phyloP scores from a whole-genome alignment of 2,113 vertebrate genomes.

The Haemorhous mexicanus region DNA sequence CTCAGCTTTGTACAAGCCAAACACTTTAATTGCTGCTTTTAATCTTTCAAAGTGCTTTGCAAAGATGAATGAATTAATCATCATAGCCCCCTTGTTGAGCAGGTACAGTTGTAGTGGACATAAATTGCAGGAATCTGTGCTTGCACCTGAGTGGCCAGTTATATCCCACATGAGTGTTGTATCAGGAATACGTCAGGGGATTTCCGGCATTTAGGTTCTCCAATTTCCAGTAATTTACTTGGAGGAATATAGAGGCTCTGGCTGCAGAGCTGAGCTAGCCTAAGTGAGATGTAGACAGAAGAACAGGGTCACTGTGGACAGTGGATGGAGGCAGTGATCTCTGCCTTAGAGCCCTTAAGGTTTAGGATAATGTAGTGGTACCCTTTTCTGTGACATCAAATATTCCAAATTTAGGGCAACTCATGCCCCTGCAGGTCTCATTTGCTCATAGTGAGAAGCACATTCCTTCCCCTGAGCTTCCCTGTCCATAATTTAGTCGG shows the following conservation, averaged over 20 bases:
- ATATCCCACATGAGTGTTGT: not conserved
- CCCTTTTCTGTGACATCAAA: not conserved
- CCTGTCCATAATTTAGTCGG: not conserved
- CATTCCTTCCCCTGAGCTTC: not conserved
- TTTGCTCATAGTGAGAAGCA: not conserved
- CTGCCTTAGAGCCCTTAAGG: not conserved
- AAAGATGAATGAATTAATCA: constrained; percentile 40
- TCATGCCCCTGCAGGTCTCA: not conserved
- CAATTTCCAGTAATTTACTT: not conserved
- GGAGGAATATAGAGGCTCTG: not conserved
- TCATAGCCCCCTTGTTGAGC: not conserved
- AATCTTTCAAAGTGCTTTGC: constrained; percentile 47
- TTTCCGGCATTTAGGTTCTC: not conserved
- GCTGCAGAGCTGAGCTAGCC: not conserved
- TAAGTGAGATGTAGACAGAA: not conserved
- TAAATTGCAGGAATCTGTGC: not conserved
- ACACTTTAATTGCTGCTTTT: constrained; percentile 31
- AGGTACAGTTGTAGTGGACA: not conserved
- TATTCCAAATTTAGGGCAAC: not conserved
- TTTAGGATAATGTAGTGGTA: not conserved
- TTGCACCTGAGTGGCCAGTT: not conserved
- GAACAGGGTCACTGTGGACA: not conserved
- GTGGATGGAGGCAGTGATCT: not conserved
- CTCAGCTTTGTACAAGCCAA: constrained; percentile 56
- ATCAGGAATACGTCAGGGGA: not conserved